These are phyloP conservation scores for Agonopterix subpropinquella DNA, from an alignment of 2,888 invertebrate species.

Conservation along the genomic window DNA sequence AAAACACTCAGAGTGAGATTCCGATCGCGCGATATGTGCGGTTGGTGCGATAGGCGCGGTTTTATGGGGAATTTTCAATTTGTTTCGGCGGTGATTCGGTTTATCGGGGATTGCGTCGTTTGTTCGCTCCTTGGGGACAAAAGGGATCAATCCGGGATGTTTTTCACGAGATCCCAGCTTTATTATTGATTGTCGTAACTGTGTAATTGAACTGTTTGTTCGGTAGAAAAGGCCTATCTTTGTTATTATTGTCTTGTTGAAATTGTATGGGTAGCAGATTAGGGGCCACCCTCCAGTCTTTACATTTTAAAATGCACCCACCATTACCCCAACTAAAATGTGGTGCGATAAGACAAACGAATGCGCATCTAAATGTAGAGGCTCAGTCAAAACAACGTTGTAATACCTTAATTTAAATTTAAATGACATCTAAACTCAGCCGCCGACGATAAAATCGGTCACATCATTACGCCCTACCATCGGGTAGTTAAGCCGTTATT, in stretches of 20 bases:
- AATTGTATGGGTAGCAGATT: no score
- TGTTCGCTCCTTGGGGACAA: slow-evolving; percentile 25
- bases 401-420: slow-evolving; percentile 74
- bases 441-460: slow-evolving; percentile 38
- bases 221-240: not conserved
- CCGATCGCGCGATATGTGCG: slow-evolving; percentile 20
- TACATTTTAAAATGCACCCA: slow-evolving; percentile 39
- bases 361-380: slow-evolving; percentile 21
- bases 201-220: slow-evolving; percentile 22
- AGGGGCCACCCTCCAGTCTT: not conserved
- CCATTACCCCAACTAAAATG: slow-evolving; percentile 15
- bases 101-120: slow-evolving; percentile 29
- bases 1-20: slow-evolving; percentile 36
- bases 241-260: no score
- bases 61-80: slow-evolving; percentile 61
- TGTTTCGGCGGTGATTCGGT: slow-evolving; percentile 39
- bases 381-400: slow-evolving; percentile 37
- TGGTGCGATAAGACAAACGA: slow-evolving; percentile 35
- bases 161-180: slow-evolving; percentile 15
- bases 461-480: slow-evolving; percentile 29
- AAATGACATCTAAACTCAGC: slow-evolving; percentile 63
- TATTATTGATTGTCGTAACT: slow-evolving; percentile 24
- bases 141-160: slow-evolving; percentile 16
- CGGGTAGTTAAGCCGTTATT: no score
- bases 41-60: slow-evolving; percentile 30